Conservation (phyloP, 2,113 vertebrate species). For the Spea multiplicata region DNA sequence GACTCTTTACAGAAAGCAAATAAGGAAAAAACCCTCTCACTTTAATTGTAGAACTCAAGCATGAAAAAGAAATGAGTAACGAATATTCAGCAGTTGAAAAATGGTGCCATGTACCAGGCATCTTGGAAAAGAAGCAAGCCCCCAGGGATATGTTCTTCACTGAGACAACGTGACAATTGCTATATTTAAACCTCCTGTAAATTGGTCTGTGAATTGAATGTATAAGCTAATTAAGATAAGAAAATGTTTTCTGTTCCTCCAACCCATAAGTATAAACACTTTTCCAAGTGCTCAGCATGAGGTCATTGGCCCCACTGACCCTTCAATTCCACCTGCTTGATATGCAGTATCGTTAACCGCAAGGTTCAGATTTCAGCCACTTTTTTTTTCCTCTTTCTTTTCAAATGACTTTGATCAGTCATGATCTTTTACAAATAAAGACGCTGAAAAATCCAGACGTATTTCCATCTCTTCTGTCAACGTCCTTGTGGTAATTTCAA, state of each 20-base stretch:
- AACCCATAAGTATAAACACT: slow-evolving; percentile 1
- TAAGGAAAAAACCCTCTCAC: too few species aligned
- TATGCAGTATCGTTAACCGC: too few species aligned
- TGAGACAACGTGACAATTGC: slow-evolving; percentile 44
- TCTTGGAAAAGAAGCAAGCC: slow-evolving; percentile 20
- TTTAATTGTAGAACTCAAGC: not conserved
- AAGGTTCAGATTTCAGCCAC: too few species aligned
- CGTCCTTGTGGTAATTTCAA: too few species aligned
- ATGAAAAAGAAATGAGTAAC: not conserved
- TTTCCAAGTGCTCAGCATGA: not conserved
- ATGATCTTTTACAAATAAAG: too few species aligned
- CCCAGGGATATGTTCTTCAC: slow-evolving; percentile 38
- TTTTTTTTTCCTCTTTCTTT: too few species aligned
- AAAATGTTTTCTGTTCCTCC: slow-evolving; percentile 16
- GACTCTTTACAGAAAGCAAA: too few species aligned
- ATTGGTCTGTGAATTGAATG: slow-evolving; percentile 39
- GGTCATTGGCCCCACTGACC: not conserved
- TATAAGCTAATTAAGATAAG: slow-evolving; percentile 37
- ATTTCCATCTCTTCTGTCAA: too few species aligned
- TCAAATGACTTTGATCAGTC: too few species aligned
- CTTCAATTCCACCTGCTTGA: not conserved
- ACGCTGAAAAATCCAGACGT: too few species aligned
- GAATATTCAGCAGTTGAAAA: slow-evolving; percentile 23
- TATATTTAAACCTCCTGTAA: slow-evolving; percentile 44
- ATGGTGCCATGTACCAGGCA: slow-evolving; percentile 24